Conservation (phyloP, 2,888 invertebrate species). For the Noctua janthina region DNA sequence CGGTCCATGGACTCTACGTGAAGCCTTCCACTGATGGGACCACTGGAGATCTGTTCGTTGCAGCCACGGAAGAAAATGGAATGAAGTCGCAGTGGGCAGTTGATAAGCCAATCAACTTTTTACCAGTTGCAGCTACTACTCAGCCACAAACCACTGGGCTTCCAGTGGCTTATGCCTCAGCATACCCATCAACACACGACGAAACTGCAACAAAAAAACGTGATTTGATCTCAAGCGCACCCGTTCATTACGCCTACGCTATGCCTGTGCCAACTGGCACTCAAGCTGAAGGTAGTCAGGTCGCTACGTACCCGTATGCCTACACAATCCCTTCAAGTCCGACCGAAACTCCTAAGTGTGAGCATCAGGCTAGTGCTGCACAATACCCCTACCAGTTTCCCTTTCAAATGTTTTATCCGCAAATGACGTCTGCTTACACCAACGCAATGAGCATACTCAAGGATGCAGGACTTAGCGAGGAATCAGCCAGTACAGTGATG, state of each 20-base stretch:
- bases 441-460: conserved; percentile 79
- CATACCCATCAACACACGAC: conserved; percentile 69
- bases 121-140: conserved; percentile 72
- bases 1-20: conserved; percentile 85
- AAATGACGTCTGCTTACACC: conserved; percentile 82
- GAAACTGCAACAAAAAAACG: conserved; percentile 78
- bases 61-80: conserved; percentile 85
- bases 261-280: conserved; percentile 71
- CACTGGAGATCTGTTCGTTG: conserved; percentile 87
- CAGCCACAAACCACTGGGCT: conserved; percentile 69
- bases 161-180: conserved; percentile 70
- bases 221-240: conserved; percentile 75
- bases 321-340: conserved; percentile 66
- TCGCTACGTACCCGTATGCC: conserved; percentile 76
- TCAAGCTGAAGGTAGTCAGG: conserved; percentile 65
- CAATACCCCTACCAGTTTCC: conserved; percentile 76
- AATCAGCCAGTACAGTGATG: conserved; percentile 70
- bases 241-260: conserved; percentile 80
- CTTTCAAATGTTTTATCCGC: conserved; percentile 83
- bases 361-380: conserved; percentile 64
- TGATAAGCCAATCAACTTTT: conserved; percentile 83
- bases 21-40: conserved; percentile 85
- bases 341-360: conserved; percentile 72
- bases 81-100: conserved; percentile 84
- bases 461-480: conserved; percentile 77